Base-by-base conservation (phyloP, 2,113 vertebrate species). In the Haemorhous mexicanus region DNA sequence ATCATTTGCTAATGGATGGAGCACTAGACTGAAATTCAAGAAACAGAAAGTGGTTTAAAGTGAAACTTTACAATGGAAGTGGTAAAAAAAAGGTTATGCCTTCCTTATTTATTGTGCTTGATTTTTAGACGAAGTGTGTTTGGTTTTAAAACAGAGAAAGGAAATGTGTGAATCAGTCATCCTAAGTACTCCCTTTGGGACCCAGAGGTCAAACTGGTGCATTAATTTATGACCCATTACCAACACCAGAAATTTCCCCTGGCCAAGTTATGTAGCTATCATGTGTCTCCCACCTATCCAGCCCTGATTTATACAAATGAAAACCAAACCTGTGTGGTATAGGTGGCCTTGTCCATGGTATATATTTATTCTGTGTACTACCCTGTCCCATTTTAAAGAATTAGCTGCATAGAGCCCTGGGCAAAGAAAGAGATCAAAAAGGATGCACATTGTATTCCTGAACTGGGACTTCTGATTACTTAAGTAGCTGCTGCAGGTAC, bases 161-260 rank as follows among this genome's bases (percentile, higher is more conserved):
- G 7, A 28, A 50, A 55, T n/a, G 6, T 41, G 13, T 73, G 41
- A 64, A 64, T 72, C 39, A 19, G 15, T 76, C 30, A n/a, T 47
- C 13, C 24, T 14, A 47, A 89, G 32, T 47, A 52, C 7, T 83
- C 41, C 3, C 26, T 69, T 73, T 66, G 28, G 35, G 39, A 73
- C 24, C 1, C 0, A 0, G 30, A 69, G 33, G 32, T 85, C 58
- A 53, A 69, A 46, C 8, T 37, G 7, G 0, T 76, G 4, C 41
- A 62, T 64, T 68, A 53, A 79, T 78, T 79, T 87, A 43, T 9
- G 1, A 19, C 39, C 27, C 27, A 21, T 37, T 74, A 58, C 10
- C 22, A 79, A 61, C 10, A 64, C 8, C 24, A 76, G 53, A 69
- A 64, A 69, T 76, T 76, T 92, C 44, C 13, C 32, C 41, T 73